Conservation (phyloP, 2,797 vertebrate genomes). For the Lindbergichthys nudifrons region DNA sequence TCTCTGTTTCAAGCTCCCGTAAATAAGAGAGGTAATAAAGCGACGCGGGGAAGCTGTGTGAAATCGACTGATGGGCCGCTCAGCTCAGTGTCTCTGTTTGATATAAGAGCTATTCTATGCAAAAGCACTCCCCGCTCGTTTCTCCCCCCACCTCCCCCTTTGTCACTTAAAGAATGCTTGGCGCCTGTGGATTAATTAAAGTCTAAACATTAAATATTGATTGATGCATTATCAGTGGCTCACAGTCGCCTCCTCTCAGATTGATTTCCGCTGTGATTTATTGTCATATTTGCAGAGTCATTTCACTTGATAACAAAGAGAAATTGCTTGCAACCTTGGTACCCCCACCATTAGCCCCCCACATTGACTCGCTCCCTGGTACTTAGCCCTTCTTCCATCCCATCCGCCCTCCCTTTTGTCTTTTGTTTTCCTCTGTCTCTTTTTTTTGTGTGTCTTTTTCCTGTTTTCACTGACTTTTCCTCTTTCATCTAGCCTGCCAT, state of each 20-base stretch:
- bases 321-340: constrained; percentile 89
- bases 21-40: constrained; percentile 69
- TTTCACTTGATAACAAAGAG: constrained; percentile 99
- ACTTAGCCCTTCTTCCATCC: constrained; percentile 63
- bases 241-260: constrained; percentile 97
- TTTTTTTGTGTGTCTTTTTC: constrained; percentile 56
- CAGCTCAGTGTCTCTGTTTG: constrained; percentile 83
- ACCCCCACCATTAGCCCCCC: constrained; percentile 79
- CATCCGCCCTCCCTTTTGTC: constrained; percentile 38
- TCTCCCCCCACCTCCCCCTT: constrained; percentile 79
- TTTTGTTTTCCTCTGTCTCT: constrained; percentile 62
- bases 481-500: constrained; percentile 60
- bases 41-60: constrained; percentile 62
- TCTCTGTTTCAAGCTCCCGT: constrained; percentile 31
- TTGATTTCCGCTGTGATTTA: constrained; percentile 99
- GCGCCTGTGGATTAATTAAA: constrained; percentile 99
- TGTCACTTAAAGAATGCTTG: constrained; percentile 99
- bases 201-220: constrained; percentile 99
- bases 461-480: constrained; percentile 60
- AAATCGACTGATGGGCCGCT: constrained; percentile 77
- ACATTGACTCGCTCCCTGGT: constrained; percentile 69
- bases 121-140: constrained; percentile 88
- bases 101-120: constrained; percentile 96
- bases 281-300: constrained; percentile 99
- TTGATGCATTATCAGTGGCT: constrained; percentile 99